Base-by-base conservation (phyloP, 1,140 invertebrate species). In the Hyphantria cunea region DNA sequence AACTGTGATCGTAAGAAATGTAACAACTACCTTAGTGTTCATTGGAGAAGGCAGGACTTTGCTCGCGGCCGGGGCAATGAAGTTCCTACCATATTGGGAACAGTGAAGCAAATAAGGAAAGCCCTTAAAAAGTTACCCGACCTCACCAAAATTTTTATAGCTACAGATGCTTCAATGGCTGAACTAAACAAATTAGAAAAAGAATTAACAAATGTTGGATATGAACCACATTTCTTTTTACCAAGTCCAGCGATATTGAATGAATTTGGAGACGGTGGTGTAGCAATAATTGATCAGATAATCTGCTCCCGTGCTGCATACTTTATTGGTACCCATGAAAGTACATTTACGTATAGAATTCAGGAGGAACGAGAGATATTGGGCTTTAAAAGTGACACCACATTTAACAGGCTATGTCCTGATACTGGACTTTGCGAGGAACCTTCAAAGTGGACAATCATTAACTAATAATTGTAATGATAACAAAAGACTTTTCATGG, bases 361-460 rank as follows among this genome's bases (percentile, higher is more conserved):
- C 97, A 99, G 92, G 98, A 99, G 86, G 98, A 99, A 83, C 93
- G 98, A 45, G 98, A 99, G 91, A 98, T 99, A 65, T 82, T 99
- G 13, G 97, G 97, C 6, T 98, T 98, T 87, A 90, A 93, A 34
- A 91, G 93, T 62, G 80, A 94, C 37, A 95, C 94, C 11, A 99
- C 98, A 14, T 99, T 98, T 86, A 99, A 99, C 89, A 92, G 94
- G 60, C 92, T 99, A 11, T 99, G 98, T 59, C 91, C 91, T 0
- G 89, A 92, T 60, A 64, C 15, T 0, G 90, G 89, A 0, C 31
- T 12, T 34, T 92, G 90, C 81, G 86, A 89, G 34, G 70, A 66
- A 15, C 82, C 85, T 0, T 86, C 89, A 7, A 74, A 71, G 53
- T 90, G 87, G 89, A 86, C 64, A 47, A 78, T 90, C 15, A 62